These are phyloP conservation scores for Horisme vitalbata DNA, from an alignment of 2,888 invertebrate genomes.

Conservation along the genomic window DNA sequence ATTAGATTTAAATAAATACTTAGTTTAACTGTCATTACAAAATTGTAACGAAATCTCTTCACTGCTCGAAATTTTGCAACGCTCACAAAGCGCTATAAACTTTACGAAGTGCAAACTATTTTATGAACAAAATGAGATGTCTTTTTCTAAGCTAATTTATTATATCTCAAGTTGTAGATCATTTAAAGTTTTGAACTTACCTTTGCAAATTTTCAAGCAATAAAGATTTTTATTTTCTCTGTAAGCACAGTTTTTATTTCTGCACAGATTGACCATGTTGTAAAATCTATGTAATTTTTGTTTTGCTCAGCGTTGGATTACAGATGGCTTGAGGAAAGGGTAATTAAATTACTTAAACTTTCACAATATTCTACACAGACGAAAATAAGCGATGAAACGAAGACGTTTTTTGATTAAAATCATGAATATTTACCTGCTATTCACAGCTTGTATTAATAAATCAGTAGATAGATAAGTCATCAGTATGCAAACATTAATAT, in stretches of 20 bases:
- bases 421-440: neutral
- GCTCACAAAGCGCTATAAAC: neutral
- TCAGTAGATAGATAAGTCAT: neutral
- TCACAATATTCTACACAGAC: neutral
- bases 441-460: neutral
- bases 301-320: slow-evolving; percentile 77
- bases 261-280: slow-evolving; percentile 28
- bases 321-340: slow-evolving; percentile 73
- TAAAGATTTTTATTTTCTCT: slow-evolving; percentile 12
- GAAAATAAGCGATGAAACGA: too few relatives aligned
- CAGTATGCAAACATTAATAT: slow-evolving; percentile 16
- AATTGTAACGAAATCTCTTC: slow-evolving; percentile 7
- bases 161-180: too few relatives aligned
- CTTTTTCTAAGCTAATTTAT: too few relatives aligned
- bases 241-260: slow-evolving; percentile 40
- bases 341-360: slow-evolving; percentile 44
- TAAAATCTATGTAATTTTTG: slow-evolving; percentile 54
- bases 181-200: too few relatives aligned
- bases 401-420: too few relatives aligned
- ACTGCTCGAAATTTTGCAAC: slow-evolving; percentile 6
- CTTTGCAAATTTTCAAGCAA: slow-evolving; percentile 18
- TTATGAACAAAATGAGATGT: too few relatives aligned
- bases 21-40: neutral
- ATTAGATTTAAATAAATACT: slow-evolving; percentile 8
- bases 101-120: too few relatives aligned